Evolutionary conservation across 2,797 vertebrate genomes (phyloP).

Genomic region (Leptodactylus fallax): DNA sequence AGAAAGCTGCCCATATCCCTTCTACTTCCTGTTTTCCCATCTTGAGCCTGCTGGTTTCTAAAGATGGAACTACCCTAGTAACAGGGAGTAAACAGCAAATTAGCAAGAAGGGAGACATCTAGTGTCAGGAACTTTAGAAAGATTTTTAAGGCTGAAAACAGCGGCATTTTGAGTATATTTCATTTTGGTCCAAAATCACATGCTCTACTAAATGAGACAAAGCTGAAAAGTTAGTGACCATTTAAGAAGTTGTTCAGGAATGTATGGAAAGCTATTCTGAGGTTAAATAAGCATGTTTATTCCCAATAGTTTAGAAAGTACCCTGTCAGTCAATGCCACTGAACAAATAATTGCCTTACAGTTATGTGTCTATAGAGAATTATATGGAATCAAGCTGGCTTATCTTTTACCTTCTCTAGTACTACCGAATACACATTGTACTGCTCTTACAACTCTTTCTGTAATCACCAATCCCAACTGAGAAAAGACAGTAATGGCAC

Average conservation of each 20-base stretch:
- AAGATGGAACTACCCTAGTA: no score
- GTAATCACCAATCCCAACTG: slow-evolving; percentile 5
- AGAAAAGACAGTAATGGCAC: background rate
- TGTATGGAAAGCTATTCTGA: background rate
- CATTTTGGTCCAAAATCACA: no score
- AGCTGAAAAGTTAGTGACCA: no score
- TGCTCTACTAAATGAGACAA: no score
- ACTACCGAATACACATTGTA: background rate
- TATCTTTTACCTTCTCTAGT: background rate
- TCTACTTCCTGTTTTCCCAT: no score
- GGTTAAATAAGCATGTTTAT: background rate
- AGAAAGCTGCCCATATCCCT: no score
- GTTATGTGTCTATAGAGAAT: slow-evolving; percentile 11
- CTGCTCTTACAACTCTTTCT: background rate
- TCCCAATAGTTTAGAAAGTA: background rate
- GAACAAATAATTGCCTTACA: slow-evolving; percentile 22
- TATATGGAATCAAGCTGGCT: background rate
- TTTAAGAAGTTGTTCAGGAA: background rate
- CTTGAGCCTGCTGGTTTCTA: no score
- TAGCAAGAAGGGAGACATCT: no score
- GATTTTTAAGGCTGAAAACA: no score
- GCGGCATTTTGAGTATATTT: no score
- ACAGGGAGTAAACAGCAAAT: no score
- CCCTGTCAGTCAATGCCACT: background rate
- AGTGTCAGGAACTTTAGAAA: no score